A percentile compares a stretch with the other conserved stretches of the same genome.
Evolutionary conservation across 2,888 invertebrate genomes (phyloP).

Genomic region (Malacosoma neustria): DNA sequence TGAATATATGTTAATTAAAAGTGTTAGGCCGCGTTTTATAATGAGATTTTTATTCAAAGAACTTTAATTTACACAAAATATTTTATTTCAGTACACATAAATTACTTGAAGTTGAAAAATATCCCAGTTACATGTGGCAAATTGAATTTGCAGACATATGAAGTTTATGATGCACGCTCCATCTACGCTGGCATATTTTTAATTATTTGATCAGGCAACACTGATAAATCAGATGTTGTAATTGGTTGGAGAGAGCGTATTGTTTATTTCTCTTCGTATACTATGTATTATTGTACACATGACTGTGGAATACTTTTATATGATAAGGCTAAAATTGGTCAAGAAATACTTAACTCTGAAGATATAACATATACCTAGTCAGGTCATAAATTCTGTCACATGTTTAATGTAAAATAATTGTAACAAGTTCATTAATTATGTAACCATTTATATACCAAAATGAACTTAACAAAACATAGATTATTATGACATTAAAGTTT

Average conservation of each 20-base stretch:
- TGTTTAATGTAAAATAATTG: too few relatives aligned
- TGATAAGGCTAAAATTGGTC: too few relatives aligned
- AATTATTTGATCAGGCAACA: slow-evolving; percentile 67
- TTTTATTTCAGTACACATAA: not conserved
- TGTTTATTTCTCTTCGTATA: slow-evolving; percentile 50
- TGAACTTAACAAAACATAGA: too few relatives aligned
- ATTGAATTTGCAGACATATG: slow-evolving; percentile 47
- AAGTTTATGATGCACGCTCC: slow-evolving; percentile 40
- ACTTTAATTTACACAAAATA: slow-evolving; percentile 7
- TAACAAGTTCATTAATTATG: too few relatives aligned
- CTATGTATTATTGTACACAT: slow-evolving; percentile 21
- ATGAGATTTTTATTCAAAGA: slow-evolving; percentile 17
- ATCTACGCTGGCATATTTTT: slow-evolving; percentile 53
- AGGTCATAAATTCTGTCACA: too few relatives aligned
- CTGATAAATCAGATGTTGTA: slow-evolving; percentile 60
- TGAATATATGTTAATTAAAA: too few relatives aligned
- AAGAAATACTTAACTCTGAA: too few relatives aligned
- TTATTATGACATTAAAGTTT: too few relatives aligned
- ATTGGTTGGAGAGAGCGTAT: slow-evolving; percentile 50
- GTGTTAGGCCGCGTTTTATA: too few relatives aligned
- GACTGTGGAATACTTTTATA: too few relatives aligned
- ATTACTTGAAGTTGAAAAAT: not conserved
- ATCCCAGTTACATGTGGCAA: slow-evolving; percentile 37
- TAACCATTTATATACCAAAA: too few relatives aligned
- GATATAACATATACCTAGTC: too few relatives aligned